Percentiles rank a stretch among this genome's conserved stretches.
Conservation (phyloP, 2,797 vertebrate species). For the Champsocephalus esox region DNA sequence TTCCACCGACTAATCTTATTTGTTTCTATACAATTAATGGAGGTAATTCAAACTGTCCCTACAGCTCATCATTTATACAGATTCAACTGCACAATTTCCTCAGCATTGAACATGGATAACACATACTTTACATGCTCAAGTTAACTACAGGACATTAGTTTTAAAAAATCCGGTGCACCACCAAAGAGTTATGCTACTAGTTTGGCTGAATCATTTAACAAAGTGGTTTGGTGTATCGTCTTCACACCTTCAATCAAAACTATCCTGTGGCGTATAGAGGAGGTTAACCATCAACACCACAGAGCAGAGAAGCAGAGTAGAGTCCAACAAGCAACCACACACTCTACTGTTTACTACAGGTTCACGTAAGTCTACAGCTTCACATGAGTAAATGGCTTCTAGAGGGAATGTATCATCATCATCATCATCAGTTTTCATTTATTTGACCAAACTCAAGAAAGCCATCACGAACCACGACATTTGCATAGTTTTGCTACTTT, state of each 20-base stretch:
- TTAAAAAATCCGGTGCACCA: not conserved
- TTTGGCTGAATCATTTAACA: slow-evolving; percentile 6
- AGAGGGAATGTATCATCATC: not conserved
- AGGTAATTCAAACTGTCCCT: not conserved
- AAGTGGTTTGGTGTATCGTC: not conserved
- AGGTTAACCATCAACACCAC: slow-evolving; percentile 63
- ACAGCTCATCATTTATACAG: slow-evolving; percentile 1
- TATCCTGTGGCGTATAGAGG: slow-evolving; percentile 26
- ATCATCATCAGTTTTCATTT: not conserved
- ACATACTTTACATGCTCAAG: not conserved
- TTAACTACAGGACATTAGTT: not conserved
- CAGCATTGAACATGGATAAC: not conserved
- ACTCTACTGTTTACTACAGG: not conserved
- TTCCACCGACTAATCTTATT: no score
- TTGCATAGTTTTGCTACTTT: not conserved
- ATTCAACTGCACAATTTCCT: not conserved
- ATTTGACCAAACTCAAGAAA: not conserved
- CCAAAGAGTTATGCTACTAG: not conserved
- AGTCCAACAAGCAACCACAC: slow-evolving; percentile 42
- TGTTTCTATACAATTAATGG: not conserved
- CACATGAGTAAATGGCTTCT: not conserved
- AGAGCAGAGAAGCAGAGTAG: slow-evolving; percentile 21
- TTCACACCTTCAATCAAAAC: slow-evolving; percentile 39
- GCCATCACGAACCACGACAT: not conserved
- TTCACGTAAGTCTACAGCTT: not conserved